Conservation (phyloP, 1,140 invertebrate genomes). For the Pollicipes pollicipes region DNA sequence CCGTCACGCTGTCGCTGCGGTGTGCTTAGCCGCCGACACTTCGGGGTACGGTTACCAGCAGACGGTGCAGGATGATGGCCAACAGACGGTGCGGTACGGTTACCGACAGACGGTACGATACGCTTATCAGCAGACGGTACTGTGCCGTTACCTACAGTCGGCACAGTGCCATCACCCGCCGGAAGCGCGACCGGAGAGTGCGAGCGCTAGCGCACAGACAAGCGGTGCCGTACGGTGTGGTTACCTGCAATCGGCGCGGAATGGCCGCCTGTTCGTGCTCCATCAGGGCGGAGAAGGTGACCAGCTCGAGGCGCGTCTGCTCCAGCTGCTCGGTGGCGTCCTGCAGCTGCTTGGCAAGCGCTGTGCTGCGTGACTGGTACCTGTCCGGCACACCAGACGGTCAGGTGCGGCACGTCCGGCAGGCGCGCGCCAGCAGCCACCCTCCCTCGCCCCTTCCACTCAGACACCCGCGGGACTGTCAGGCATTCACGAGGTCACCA, state of each 20-base stretch:
- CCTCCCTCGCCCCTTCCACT: neutral
- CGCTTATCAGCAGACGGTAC: neutral
- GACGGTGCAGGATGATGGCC: too few species aligned
- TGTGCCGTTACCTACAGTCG: slow-evolving; percentile 48
- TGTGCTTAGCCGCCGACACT: too few species aligned
- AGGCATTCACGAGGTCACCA: neutral
- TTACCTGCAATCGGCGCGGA: slow-evolving; percentile 63
- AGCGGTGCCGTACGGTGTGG: too few species aligned
- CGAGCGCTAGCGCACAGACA: too few species aligned
- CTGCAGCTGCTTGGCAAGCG: slow-evolving; percentile 72
- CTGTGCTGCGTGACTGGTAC: slow-evolving; percentile 51
- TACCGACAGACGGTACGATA: too few species aligned
- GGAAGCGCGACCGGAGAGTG: too few species aligned
- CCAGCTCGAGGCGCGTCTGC: slow-evolving; percentile 66
- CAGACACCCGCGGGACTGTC: neutral
- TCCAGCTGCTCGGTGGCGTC: slow-evolving; percentile 80
- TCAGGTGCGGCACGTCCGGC: neutral
- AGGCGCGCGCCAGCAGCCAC: neutral
- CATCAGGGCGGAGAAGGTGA: slow-evolving; percentile 79
- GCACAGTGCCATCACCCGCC: too few species aligned
- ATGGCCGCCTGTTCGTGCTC: slow-evolving; percentile 80
- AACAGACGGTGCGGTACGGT: too few species aligned
- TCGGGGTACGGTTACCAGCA: too few species aligned
- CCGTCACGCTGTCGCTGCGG: too few species aligned
- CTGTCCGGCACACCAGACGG: neutral